Evolutionary conservation across 37 sponge, comb jelly and placozoan genomes (phyloP), one percentile per base, ranked within the genome.

Genomic region (Ephydatia muelleri): DNA sequence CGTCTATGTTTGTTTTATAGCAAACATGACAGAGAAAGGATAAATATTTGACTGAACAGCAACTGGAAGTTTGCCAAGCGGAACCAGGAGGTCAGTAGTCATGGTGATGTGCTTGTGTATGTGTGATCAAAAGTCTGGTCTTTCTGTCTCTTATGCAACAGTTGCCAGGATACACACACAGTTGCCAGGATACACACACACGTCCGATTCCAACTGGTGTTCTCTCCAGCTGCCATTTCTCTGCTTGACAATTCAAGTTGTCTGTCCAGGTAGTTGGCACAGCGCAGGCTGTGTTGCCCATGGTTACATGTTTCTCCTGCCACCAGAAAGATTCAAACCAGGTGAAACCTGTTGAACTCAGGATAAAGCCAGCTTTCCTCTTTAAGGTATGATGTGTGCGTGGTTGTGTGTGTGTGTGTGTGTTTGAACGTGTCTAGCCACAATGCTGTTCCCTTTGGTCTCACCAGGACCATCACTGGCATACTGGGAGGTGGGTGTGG

Each of bases 401-500:
- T 32, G 29, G 23, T 43, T 38, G 3, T 5, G 39, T 67, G 67
- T 28, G 39, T 80, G 39, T 80, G 34, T 11, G 35, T 67, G 23
- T 28, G 32, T 5, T 6, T 98, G 70, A 93, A 94, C 65, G 92
- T 98, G 9, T 81, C 88, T 27, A 0, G 84, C 6, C 83, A 80
- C 68, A 73, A 68, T 48, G 93, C 93, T 75, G 96, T 98, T 2
- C 96, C 96, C 0, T 92, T 91, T 85, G 96, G 93, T 21, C 90
- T 88, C 35, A 84, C 80, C 66, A 96, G 99, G 5, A 96, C 96
- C 3, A 75, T 98, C 78, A 90, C 84, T 78, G 99, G 96, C 0
- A 91, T 94, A 29, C 26, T 43, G 21, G 86, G 92, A 72, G 89
- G 88, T 89, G 12, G 68, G 27, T 80, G 22, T 64, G 9, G 3